Conservation (phyloP, 2,888 invertebrate genomes). For the Parthenolecanium corni region DNA sequence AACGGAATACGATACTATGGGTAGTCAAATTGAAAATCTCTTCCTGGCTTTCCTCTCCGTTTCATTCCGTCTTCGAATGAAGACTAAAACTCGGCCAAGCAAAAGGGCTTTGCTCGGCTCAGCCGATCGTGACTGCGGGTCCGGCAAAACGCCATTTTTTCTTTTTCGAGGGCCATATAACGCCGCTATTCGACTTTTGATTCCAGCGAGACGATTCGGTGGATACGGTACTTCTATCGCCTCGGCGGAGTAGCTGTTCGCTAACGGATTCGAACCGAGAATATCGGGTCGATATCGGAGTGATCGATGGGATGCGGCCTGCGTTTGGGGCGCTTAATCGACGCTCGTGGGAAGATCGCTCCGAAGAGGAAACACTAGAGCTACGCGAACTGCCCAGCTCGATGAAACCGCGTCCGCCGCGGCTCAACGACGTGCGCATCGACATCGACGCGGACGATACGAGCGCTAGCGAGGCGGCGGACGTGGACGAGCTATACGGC, state of each 20-base stretch:
- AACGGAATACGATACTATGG: too few relatives aligned
- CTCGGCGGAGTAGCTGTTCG: neutral
- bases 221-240: constrained; percentile 44
- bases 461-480: constrained; percentile 25
- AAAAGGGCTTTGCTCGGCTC: too few relatives aligned
- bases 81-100: too few relatives aligned
- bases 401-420: constrained; percentile 40
- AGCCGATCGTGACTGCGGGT: too few relatives aligned
- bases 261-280: constrained; percentile 2
- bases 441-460: constrained; percentile 30
- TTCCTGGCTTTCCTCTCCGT: too few relatives aligned
- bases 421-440: constrained; percentile 42
- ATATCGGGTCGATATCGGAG: constrained; percentile 14
- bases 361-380: constrained; percentile 56
- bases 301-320: neutral
- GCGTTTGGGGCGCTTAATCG: constrained; percentile 3
- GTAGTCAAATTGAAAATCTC: too few relatives aligned
- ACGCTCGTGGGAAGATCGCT: constrained; percentile 57
- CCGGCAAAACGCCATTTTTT: too few relatives aligned
- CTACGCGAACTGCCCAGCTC: constrained; percentile 50
- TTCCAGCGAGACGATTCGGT: constrained; percentile 55
- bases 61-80: too few relatives aligned
- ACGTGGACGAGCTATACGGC: constrained; percentile 29
- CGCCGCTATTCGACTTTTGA: too few relatives aligned
- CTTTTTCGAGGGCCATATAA: too few relatives aligned